Percentiles rank a stretch among this genome's conserved stretches.
Conservation (phyloP, 2,888 invertebrate species). For the Galeruca laticollis region DNA sequence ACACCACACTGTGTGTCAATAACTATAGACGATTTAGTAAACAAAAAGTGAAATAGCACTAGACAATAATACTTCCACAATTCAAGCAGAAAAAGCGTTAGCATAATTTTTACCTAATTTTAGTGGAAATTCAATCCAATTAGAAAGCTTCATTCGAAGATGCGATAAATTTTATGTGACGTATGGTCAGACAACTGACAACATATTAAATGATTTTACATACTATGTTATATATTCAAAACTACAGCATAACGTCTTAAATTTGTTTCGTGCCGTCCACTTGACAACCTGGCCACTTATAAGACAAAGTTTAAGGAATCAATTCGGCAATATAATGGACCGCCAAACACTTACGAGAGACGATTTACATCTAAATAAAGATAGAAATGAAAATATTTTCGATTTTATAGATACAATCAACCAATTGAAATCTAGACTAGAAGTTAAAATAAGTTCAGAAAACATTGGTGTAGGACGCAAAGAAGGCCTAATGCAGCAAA, state of each 20-base stretch:
- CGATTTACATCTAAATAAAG: not conserved
- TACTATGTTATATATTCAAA: too few relatives aligned
- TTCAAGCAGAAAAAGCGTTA: too few relatives aligned
- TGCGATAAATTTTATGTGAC: too few relatives aligned
- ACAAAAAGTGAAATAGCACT: too few relatives aligned
- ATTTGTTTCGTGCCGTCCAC: slow-evolving; percentile 24
- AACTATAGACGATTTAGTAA: too few relatives aligned
- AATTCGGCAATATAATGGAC: slow-evolving; percentile 11
- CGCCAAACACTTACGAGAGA: slow-evolving; percentile 11
- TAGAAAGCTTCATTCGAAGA: too few relatives aligned
- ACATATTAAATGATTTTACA: slow-evolving; percentile 22
- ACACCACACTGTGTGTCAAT: too few relatives aligned
- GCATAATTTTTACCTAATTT: too few relatives aligned
- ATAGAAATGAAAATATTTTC: not conserved
- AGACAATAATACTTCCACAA: too few relatives aligned
- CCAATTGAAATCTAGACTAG: too few relatives aligned
- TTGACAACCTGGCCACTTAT: slow-evolving; percentile 35
- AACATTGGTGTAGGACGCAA: not conserved
- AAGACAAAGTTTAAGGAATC: slow-evolving; percentile 62
- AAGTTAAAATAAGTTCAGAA: not conserved
- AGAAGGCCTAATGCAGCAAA: slow-evolving; percentile 6
- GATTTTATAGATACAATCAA: too few relatives aligned
- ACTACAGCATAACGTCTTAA: slow-evolving; percentile 19
- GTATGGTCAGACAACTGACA: slow-evolving; percentile 7
- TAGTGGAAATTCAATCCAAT: too few relatives aligned